phyloP scores from a whole-genome alignment of 2,797 vertebrate species.

The Silurus aristotelis region DNA sequence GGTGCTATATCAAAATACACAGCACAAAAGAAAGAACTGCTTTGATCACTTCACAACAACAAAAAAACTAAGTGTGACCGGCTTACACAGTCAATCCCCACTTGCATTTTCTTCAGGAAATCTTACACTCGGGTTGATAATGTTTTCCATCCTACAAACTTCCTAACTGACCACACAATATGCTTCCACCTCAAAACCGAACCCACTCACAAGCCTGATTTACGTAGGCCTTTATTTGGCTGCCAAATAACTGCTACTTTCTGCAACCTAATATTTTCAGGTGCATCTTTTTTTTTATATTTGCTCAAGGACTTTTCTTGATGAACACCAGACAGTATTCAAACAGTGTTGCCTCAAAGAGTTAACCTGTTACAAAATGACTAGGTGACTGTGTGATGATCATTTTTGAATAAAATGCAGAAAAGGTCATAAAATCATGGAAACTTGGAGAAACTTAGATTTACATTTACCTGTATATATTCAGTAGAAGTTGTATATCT shows the following conservation, averaged over 20 bases:
- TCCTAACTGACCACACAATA: neutral
- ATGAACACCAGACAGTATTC: neutral
- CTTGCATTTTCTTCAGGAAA: no score
- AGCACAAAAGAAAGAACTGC: no score
- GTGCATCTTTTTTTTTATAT: neutral
- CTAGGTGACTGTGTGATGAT: neutral
- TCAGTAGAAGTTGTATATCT: neutral
- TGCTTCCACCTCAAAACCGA: neutral
- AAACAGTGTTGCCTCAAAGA: neutral
- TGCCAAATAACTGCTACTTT: neutral
- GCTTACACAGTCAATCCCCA: no score
- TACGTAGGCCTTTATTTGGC: neutral
- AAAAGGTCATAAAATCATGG: neutral
- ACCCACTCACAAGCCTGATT: neutral
- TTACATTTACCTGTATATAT: neutral
- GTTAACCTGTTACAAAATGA: neutral
- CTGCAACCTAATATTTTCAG: neutral
- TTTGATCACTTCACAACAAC: no score
- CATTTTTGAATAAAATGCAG: neutral
- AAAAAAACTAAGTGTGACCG: no score
- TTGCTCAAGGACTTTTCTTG: conserved; percentile 1
- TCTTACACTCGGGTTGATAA: no score
- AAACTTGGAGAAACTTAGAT: neutral
- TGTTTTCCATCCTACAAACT: no score
- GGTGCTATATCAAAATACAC: no score